Conservation (phyloP, 2,113 vertebrate genomes). For the Syngnathus typhle region DNA sequence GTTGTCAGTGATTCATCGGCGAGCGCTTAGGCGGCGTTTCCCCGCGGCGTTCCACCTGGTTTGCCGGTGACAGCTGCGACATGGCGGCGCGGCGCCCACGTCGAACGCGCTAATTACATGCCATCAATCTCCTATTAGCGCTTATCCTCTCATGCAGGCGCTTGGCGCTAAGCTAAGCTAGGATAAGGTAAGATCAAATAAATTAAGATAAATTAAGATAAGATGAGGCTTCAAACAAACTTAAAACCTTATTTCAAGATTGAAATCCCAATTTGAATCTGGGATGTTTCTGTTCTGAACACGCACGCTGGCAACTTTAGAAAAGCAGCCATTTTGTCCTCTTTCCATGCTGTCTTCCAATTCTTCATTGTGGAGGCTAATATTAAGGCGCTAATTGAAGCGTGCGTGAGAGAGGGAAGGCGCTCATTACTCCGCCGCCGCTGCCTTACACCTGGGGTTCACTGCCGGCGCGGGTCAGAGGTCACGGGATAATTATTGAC, state of each 20-base stretch:
- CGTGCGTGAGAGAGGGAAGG: conserved; percentile 34
- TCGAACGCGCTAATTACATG: neutral
- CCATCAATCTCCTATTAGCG: neutral
- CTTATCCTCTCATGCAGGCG: neutral
- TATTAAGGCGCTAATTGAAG: conserved; percentile 62
- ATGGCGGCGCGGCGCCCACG: neutral
- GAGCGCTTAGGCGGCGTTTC: neutral
- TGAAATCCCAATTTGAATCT: neutral
- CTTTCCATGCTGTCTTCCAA: conserved; percentile 49
- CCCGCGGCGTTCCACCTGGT: neutral
- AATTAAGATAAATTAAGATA: neutral
- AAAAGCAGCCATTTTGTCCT: neutral
- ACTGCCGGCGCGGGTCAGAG: conserved; percentile 58
- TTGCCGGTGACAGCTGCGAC: neutral
- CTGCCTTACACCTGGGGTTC: conserved; percentile 70
- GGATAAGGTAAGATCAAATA: neutral
- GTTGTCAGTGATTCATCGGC: neutral
- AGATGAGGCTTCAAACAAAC: neutral
- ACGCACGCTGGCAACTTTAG: neutral
- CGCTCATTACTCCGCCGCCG: conserved; percentile 63
- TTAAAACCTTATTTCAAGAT: neutral
- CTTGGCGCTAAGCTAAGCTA: neutral
- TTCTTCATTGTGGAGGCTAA: conserved; percentile 54
- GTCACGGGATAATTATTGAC: conserved; percentile 68
- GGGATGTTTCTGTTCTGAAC: too few relatives aligned